Evolutionary conservation across 2,113 vertebrate species (phyloP).

Genomic region (Pandion haliaetus): DNA sequence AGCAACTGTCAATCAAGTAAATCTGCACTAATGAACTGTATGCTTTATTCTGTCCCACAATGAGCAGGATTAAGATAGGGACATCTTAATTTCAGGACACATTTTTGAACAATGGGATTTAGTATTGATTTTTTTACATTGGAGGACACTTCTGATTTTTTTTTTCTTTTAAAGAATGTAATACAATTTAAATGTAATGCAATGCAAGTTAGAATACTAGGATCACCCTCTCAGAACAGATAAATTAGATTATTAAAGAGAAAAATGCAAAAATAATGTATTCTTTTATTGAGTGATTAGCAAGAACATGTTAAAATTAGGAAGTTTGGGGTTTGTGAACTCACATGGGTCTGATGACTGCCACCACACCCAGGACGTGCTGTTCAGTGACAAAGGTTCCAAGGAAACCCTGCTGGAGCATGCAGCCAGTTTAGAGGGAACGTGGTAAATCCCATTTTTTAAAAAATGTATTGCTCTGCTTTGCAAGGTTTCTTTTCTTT

Average conservation of each 20-base stretch:
- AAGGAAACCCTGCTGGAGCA: constrained; percentile 66
- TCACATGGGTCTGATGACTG: constrained; percentile 3
- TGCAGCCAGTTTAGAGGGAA: constrained; percentile 24
- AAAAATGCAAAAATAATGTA: not conserved
- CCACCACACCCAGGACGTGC: not conserved
- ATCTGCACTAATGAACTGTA: not conserved
- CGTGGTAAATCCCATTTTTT: not conserved
- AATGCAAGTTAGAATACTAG: not conserved
- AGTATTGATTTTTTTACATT: not conserved
- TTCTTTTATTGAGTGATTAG: not conserved
- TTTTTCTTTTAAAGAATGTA: not conserved
- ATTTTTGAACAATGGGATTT: not conserved
- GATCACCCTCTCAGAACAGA: not conserved
- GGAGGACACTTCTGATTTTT: not conserved
- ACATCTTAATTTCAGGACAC: not conserved
- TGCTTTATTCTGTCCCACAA: not conserved
- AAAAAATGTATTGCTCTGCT: constrained; percentile 60
- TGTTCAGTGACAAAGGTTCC: constrained; percentile 11
- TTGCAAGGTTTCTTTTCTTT: constrained; percentile 72
- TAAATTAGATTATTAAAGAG: not conserved
- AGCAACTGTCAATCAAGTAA: not conserved
- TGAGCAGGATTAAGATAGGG: not conserved
- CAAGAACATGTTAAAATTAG: not conserved
- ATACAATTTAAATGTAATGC: not conserved
- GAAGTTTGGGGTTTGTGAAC: not conserved